phyloP scores from a whole-genome alignment of 2,113 vertebrate species.

The Ophthalmolycus amberensis region DNA sequence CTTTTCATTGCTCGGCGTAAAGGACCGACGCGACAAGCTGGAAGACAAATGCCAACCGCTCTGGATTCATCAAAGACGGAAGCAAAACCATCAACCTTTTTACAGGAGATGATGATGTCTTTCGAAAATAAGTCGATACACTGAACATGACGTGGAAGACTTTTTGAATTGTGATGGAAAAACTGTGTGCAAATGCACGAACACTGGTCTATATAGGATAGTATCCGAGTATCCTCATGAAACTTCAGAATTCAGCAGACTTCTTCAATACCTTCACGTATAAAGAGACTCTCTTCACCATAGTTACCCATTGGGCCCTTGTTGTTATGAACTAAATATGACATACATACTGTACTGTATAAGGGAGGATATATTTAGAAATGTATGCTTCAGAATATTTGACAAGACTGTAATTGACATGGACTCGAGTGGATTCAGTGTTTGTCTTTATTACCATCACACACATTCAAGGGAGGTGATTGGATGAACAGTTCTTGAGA shows the following conservation, averaged over 20 bases:
- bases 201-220: neutral
- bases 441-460: neutral
- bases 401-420: neutral
- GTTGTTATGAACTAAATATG: neutral
- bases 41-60: slow-evolving; percentile 17
- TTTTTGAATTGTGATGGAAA: neutral
- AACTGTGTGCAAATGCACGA: too few relatives aligned
- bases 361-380: neutral
- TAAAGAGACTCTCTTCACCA: neutral
- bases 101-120: neutral
- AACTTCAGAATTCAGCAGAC: neutral
- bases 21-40: neutral
- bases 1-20: slow-evolving; percentile 22
- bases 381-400: neutral
- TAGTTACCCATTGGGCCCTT: neutral
- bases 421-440: neutral
- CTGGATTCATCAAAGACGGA: slow-evolving; percentile 10
- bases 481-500: neutral
- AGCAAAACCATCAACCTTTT: slow-evolving; percentile 8
- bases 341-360: neutral
- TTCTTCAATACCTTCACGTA: neutral
- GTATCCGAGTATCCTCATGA: neutral
- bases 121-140: neutral
- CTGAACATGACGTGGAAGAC: slow-evolving; percentile 9
- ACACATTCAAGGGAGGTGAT: neutral